Conservation (phyloP, 2,113 vertebrate species). For the Dicaeum eximium region DNA sequence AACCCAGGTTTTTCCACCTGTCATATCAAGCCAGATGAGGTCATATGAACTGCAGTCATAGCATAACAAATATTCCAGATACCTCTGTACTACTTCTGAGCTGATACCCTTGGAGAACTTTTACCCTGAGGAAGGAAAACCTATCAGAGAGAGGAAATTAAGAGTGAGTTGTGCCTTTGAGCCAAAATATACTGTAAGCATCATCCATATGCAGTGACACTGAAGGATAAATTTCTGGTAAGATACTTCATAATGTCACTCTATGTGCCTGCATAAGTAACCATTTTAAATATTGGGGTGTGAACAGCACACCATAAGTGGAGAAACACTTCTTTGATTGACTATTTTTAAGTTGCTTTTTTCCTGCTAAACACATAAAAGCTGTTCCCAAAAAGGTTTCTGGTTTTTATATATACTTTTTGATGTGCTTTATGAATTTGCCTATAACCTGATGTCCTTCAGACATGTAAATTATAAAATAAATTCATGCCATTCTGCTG, state of each 20-base stretch:
- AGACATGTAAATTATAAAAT: neutral
- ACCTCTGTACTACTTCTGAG: neutral
- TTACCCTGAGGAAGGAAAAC: neutral
- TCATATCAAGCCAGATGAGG: neutral
- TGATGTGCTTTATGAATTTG: neutral
- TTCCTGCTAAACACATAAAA: neutral
- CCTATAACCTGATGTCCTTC: neutral
- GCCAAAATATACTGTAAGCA: neutral
- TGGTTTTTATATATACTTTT: neutral
- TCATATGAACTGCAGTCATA: neutral
- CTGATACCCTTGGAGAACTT: neutral
- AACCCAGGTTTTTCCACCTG: neutral
- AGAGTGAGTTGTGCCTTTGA: neutral
- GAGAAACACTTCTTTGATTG: neutral
- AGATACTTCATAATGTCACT: neutral
- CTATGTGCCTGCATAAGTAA: neutral
- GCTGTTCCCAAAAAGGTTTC: neutral
- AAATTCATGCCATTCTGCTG: neutral
- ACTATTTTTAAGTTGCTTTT: neutral
- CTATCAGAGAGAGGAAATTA: constrained; percentile 21
- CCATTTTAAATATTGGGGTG: neutral
- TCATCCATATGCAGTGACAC: neutral
- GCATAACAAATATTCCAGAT: neutral
- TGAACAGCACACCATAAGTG: neutral
- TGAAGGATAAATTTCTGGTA: neutral